Evolutionary conservation across 2,797 vertebrate species (phyloP), one percentile per base, ranked within the genome.

Genomic region (Phataginus tricuspis): DNA sequence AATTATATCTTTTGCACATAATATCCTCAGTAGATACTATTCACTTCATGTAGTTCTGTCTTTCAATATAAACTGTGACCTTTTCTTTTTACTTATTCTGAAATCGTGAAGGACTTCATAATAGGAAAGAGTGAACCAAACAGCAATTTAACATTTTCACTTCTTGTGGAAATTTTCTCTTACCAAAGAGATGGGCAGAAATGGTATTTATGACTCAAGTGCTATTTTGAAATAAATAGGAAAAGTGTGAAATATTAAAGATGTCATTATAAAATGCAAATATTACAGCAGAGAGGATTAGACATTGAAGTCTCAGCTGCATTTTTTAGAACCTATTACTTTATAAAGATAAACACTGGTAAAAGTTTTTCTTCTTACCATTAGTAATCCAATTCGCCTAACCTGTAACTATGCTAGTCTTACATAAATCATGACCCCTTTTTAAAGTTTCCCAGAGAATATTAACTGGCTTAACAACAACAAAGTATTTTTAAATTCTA

Each of bases 211-310:
- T 66, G 79, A 83, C 27, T 75, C 61, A 92, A 75, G 71, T 59
- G 57, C 23, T 79, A 59, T 86, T 94, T 96, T 88, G 31, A 93
- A 92, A 96, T 96, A 94, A 91, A 91, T 64, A 92, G 68, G 64
- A 74, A 82, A 85, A 89, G 16, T 80, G 23, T 94, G 45, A 95
- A 94, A 80, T 94, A 82, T 88, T 93, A 96, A 39, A 82, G 45
- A 92, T 93, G 55, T 19, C 74, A 93, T 96, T 97, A 86, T 93
- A 94, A 89, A 97, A 95, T 95, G 69, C 69, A 95, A 79, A 94
- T 95, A 72, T 71, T 61, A 79, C 57, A 66, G 53, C 29, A 51
- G 49, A 95, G 42, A 55, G 39, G 42, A 82, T 86, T 83, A 31
- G 34, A 71, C 16, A n/a, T 42, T 61, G 27, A 86, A n/a, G 55